Evolutionary conservation across 2,113 vertebrate genomes (phyloP).

Genomic region (Smithornis capensis): DNA sequence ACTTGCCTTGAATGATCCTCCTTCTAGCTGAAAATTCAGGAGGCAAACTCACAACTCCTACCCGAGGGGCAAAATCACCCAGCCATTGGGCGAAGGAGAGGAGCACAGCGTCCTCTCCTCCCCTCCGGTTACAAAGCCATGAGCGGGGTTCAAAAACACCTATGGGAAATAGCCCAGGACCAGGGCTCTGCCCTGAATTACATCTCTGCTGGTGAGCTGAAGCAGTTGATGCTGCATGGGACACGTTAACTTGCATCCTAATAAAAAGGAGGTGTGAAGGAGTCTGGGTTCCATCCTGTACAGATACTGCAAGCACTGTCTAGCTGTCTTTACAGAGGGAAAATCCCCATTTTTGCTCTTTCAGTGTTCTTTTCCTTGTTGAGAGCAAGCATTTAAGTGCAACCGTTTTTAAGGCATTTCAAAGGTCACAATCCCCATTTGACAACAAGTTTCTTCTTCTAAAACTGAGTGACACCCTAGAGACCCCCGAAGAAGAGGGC

Average conservation of each 20-base stretch:
- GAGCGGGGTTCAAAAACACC: neutral
- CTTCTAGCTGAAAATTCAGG: neutral
- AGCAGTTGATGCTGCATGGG: neutral
- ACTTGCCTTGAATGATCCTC: neutral
- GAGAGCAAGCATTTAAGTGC: neutral
- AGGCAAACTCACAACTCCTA: neutral
- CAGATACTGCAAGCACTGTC: neutral
- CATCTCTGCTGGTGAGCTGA: neutral
- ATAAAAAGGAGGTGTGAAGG: neutral
- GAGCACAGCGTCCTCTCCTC: neutral
- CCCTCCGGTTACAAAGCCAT: neutral
- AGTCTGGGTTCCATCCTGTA: neutral
- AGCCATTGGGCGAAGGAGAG: neutral
- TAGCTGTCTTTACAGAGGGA: neutral
- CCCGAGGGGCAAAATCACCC: neutral
- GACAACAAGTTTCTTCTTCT: neutral
- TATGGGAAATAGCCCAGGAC: accelerated
- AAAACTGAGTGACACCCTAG: neutral
- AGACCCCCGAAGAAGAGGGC: neutral
- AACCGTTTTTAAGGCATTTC: neutral
- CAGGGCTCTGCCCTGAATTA: neutral
- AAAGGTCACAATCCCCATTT: neutral
- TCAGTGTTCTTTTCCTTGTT: neutral
- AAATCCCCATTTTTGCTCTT: neutral
- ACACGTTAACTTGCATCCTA: accelerated